phyloP scores from a whole-genome alignment of 2,888 invertebrate genomes.

The Aproaerema taeniolella region DNA sequence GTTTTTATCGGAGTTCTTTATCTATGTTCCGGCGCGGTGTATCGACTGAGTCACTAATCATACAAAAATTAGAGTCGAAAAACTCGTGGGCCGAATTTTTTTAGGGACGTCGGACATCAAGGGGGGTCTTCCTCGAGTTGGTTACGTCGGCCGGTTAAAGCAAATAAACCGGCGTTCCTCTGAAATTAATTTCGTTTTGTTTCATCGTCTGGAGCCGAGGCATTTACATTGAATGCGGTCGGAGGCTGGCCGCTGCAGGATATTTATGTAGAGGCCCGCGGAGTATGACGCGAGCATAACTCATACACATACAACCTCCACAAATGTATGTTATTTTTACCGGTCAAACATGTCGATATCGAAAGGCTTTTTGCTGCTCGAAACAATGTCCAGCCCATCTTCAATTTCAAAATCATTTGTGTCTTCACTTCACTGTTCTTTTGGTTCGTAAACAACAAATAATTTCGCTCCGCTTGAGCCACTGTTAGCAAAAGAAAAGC shows the following conservation, averaged over 20 bases:
- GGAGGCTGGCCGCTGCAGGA: conserved; percentile 66
- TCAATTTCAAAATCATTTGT: no score
- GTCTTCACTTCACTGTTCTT: no score
- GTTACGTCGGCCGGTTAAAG: conserved; percentile 34
- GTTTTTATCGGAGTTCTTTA: conserved; percentile 49
- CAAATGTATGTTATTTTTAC: conserved; percentile 71
- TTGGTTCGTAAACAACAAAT: no score
- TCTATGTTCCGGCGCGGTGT: conserved; percentile 44
- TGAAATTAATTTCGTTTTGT: conserved; percentile 76
- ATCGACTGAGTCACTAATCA: conserved; percentile 56
- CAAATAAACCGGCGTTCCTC: conserved; percentile 68
- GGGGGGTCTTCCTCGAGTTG: conserved; percentile 65
- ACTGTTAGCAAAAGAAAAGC: no score
- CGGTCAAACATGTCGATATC: conserved; percentile 53
- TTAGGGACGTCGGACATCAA: conserved; percentile 55
- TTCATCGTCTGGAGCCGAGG: conserved; percentile 68
- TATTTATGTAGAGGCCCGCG: conserved; percentile 71
- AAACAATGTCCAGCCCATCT: no score
- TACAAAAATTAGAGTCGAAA: conserved; percentile 50
- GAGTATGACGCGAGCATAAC: conserved; percentile 73
- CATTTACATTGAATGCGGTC: conserved; percentile 76
- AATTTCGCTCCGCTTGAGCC: no score
- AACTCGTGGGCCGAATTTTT: conserved; percentile 50
- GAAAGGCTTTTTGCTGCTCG: conserved; percentile 17
- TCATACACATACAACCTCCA: conserved; percentile 62